A percentile compares a stretch with the other conserved stretches of the same genome.
Evolutionary conservation across 2,797 vertebrate species (phyloP).

Genomic region (Balearica regulorum): DNA sequence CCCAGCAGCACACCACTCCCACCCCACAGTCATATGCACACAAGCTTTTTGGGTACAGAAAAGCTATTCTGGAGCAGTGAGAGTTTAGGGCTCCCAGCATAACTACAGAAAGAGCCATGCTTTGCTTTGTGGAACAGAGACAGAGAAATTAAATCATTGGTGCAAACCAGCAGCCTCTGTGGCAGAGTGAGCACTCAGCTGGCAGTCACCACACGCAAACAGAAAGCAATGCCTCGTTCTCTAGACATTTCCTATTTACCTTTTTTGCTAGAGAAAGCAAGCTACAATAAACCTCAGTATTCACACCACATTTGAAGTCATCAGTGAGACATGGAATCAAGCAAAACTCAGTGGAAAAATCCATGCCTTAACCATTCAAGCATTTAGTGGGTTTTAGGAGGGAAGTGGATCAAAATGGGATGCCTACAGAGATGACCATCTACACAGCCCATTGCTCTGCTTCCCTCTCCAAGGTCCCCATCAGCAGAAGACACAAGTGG

Average conservation of each 20-base stretch:
- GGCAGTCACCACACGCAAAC: background rate
- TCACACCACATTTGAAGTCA: background rate
- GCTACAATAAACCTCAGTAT: background rate
- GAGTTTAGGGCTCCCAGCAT: background rate
- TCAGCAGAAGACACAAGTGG: background rate
- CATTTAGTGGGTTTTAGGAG: background rate
- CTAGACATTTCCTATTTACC: background rate
- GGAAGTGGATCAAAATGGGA: background rate
- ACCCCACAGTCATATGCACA: accelerated
- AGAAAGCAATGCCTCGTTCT: background rate
- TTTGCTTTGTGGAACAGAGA: background rate
- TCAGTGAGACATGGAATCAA: background rate
- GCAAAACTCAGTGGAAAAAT: background rate
- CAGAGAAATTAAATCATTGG: background rate
- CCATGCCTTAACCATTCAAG: background rate
- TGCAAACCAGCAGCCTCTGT: background rate
- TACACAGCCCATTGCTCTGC: background rate
- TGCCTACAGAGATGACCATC: background rate
- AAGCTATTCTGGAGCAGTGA: background rate
- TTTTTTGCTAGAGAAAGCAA: background rate
- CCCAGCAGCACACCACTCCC: background rate
- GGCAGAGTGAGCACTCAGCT: accelerated
- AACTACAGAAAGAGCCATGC: background rate
- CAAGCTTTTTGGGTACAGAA: background rate
- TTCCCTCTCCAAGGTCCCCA: background rate